These are phyloP conservation scores for Andrena flavipes DNA, from an alignment of 2,888 invertebrate genomes.

Conservation along the genomic window DNA sequence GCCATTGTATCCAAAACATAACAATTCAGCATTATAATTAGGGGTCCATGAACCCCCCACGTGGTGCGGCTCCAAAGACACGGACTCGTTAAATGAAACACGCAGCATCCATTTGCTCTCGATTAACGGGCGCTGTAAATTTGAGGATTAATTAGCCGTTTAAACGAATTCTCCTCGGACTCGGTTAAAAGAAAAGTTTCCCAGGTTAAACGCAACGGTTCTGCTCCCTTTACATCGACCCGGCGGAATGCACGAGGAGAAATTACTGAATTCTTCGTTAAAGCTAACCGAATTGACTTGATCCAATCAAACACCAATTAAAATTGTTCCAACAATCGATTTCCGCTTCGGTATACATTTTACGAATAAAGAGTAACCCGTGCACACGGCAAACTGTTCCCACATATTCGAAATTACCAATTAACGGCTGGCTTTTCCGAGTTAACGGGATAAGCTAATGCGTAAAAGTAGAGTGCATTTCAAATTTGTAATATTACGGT, in stretches of 20 bases:
- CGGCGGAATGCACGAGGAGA: background rate
- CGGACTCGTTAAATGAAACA: conserved; percentile 35
- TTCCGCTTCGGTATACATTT: conserved; percentile 7
- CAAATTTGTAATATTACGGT: background rate
- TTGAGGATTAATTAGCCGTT: background rate
- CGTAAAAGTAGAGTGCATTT: background rate
- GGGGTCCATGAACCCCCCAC: conserved; percentile 32
- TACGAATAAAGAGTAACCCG: background rate
- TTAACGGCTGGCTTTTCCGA: background rate
- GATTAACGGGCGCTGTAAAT: background rate
- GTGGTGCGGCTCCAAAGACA: conserved; percentile 35
- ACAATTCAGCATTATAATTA: conserved; percentile 60
- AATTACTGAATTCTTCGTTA: background rate
- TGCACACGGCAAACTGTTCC: background rate
- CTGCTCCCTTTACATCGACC: background rate
- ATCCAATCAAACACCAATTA: background rate
- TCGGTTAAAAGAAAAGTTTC: background rate
- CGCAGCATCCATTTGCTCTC: background rate
- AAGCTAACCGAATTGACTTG: background rate
- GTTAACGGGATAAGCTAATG: background rate
- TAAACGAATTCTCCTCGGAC: background rate
- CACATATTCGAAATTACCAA: background rate
- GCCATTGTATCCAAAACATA: conserved; percentile 48
- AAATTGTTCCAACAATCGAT: background rate
- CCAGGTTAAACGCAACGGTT: background rate